Percentiles rank a stretch among this genome's conserved stretches.
These are phyloP conservation scores for Frankliniella intonsa DNA, from an alignment of 2,888 invertebrate species.

Conservation along the genomic window DNA sequence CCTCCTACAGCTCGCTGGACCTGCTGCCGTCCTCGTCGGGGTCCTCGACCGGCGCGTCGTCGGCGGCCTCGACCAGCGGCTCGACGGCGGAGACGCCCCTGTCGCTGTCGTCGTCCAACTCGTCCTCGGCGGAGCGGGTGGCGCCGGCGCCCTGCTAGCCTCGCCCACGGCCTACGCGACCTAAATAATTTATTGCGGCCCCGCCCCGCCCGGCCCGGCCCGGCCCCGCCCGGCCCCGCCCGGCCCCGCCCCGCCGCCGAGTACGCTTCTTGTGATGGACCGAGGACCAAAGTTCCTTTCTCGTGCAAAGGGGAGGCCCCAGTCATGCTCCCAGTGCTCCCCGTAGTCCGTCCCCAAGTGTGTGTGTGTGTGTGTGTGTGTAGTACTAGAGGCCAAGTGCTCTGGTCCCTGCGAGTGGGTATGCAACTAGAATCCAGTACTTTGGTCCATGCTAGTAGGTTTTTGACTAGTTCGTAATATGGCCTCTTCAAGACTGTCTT, in stretches of 20 bases:
- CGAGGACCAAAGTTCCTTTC: conserved; percentile 15
- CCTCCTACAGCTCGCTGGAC: conserved; percentile 39
- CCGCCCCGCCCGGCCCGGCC: not conserved
- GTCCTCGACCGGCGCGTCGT: conserved; percentile 4
- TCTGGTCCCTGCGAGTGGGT: too few relatives aligned
- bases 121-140: conserved; percentile 8
- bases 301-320: too few relatives aligned
- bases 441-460: too few relatives aligned
- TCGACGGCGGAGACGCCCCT: not conserved
- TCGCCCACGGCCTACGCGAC: not conserved
- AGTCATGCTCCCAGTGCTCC: too few relatives aligned
- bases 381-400: too few relatives aligned
- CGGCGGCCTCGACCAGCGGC: conserved; percentile 14
- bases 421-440: too few relatives aligned
- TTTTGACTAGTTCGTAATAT: too few relatives aligned
- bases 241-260: not conserved
- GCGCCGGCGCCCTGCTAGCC: not conserved
- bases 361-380: too few relatives aligned
- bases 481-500: too few relatives aligned
- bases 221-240: too few relatives aligned
- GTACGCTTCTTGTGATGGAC: not conserved
- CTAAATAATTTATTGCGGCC: not conserved
- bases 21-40: conserved; percentile 37
- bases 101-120: not conserved
- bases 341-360: too few relatives aligned